Conservation (phyloP, 2,797 vertebrate genomes). For the Lophotriccus pileatus region DNA sequence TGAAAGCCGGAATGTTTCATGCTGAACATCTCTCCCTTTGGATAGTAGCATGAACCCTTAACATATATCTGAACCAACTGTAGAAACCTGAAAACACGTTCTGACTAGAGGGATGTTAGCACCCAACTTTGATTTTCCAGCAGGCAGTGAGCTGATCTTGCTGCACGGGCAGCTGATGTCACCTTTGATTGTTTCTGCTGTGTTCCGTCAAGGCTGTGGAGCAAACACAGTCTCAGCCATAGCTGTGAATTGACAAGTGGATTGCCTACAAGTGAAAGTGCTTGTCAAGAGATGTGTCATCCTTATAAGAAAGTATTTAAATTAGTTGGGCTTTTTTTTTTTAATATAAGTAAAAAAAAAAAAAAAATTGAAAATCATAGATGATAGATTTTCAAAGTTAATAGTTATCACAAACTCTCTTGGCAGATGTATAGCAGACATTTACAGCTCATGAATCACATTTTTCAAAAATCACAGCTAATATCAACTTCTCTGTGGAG, state of each 20-base stretch:
- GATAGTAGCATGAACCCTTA: neutral
- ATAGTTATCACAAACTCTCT: neutral
- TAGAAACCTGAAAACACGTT: neutral
- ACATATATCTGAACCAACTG: neutral
- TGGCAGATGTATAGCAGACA: conserved; percentile 25
- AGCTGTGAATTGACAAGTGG: neutral
- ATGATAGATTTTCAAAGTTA: conserved; percentile 18
- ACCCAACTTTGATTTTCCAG: neutral
- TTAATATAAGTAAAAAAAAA: neutral
- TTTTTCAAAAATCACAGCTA: conserved; percentile 21
- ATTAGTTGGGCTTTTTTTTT: neutral
- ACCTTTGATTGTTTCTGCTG: neutral
- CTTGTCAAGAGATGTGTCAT: conserved; percentile 10
- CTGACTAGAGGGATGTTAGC: neutral
- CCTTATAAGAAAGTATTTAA: conserved; percentile 11
- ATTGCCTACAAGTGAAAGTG: neutral
- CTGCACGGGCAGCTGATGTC: neutral
- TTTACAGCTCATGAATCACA: conserved; percentile 15
- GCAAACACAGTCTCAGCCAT: neutral
- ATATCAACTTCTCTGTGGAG: conserved; percentile 1
- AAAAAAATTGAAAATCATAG: neutral
- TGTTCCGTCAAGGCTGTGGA: neutral
- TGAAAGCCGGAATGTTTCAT: neutral
- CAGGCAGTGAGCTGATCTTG: neutral
- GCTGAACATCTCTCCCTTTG: neutral